Evolutionary conservation across 2,113 vertebrate genomes (phyloP), one percentile per base, ranked within the genome.

Genomic region (Gymnocephalus cernua): DNA sequence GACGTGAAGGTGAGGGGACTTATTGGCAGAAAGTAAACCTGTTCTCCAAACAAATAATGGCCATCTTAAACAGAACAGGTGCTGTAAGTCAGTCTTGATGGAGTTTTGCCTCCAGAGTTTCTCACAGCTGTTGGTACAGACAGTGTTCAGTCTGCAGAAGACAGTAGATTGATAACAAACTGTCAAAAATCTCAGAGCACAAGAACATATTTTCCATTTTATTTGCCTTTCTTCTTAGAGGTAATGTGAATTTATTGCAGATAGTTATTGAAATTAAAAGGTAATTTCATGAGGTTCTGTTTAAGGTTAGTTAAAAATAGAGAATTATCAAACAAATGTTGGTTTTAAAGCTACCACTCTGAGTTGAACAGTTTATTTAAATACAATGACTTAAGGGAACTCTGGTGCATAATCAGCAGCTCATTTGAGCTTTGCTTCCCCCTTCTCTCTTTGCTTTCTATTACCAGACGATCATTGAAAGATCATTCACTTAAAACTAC

Each of bases 71-170:
- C n/a, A 54, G 66, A 91, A 66, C 83, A 91, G 87, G 83, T 89
- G 88, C 77, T 84, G 58, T 51, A 27, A 87, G 62, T 90, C 83
- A 91, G 72, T 71, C 71, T 63, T 67, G 81, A 70, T 63, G 76
- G 76, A 86, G 75, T 19, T 74, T 44, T 78, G 74, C 74, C 88
- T 86, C 74, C 80, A 74, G 83, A 21, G 67, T 67, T 81, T 86
- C 51, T 80, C 72, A 82, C 85, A 89, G 74, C 89, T 89, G 87
- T 78, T 72, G 51, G 56, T 16, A 35, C 80, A 78, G 67, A 79
- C 71, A 87, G 48, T 51, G 65, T 84, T 77, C 57, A 61, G 71
- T 69, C 66, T 84, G 54, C 45, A 68, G 74, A 66, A 82, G 71
- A 86, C 23, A 69, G 47, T 53, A 51, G 51, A 77, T 83, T 66